Percentiles rank a stretch among this genome's conserved stretches.
These are phyloP conservation scores for Odontamblyopus rebecca DNA, from an alignment of 2,797 vertebrate genomes.

Conservation along the genomic window DNA sequence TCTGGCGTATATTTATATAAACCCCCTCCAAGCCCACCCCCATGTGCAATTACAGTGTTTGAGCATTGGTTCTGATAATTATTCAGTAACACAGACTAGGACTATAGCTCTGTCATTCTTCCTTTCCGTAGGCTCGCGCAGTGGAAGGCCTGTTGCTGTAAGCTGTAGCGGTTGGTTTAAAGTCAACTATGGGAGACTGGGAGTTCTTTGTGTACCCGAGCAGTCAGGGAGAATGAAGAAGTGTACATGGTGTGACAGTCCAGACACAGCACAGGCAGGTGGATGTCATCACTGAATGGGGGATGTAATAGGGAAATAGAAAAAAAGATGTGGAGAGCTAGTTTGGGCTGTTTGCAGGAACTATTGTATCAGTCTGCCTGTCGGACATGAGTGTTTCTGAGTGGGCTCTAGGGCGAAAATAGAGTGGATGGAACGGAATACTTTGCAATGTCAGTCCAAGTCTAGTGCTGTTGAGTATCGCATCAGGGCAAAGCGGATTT, in stretches of 20 bases:
- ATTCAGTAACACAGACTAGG: constrained; percentile 26
- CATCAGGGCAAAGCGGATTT: neutral
- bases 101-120: neutral
- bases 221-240: constrained; percentile 22
- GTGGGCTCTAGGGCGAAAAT: constrained; percentile 59
- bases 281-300: constrained; percentile 52
- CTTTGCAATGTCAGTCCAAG: neutral
- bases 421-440: constrained; percentile 47
- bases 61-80: constrained; percentile 66
- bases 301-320: neutral
- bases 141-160: constrained; percentile 36
- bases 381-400: constrained; percentile 50
- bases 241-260: constrained; percentile 39
- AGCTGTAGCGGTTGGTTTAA: constrained; percentile 48
- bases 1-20: constrained; percentile 42
- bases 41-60: constrained; percentile 60
- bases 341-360: constrained; percentile 48
- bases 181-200: constrained; percentile 43
- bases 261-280: constrained; percentile 59
- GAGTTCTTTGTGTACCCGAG: constrained; percentile 18
- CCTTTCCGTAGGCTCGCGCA: constrained; percentile 12
- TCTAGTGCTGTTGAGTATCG: neutral
- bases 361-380: constrained; percentile 53
- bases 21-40: constrained; percentile 12
- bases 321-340: constrained; percentile 37